Percentiles rank a stretch among this genome's conserved stretches.
phyloP scores from a whole-genome alignment of 2,113 vertebrate genomes.

The Corythornis cristatus region DNA sequence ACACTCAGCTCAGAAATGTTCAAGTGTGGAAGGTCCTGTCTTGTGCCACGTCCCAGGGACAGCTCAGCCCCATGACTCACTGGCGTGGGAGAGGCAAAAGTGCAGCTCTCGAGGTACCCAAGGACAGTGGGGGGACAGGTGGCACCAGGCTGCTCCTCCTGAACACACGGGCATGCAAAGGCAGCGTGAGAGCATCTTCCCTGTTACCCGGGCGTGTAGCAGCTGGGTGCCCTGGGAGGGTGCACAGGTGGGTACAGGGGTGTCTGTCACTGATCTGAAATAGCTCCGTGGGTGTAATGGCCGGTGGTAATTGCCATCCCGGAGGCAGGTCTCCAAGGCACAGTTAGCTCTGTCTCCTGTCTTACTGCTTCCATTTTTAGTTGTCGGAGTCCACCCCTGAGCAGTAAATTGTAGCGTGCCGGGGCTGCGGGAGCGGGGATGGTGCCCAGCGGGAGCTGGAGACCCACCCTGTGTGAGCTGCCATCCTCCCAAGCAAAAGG shows the following conservation, averaged over 20 bases:
- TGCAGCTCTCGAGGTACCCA: not conserved
- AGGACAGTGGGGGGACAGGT: not conserved
- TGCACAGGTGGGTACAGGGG: not conserved
- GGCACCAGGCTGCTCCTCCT: not conserved
- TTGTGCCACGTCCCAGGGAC: not conserved
- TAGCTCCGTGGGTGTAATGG: conserved; percentile 54
- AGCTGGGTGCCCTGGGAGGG: not conserved
- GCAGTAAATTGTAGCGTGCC: conserved; percentile 9
- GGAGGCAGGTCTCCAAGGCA: not conserved
- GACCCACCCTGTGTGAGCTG: not conserved
- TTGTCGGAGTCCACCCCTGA: not conserved
- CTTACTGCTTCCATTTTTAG: conserved; percentile 53
- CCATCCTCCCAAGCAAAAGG: not conserved
- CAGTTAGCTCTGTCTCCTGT: not conserved
- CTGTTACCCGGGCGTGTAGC: fast-evolving
- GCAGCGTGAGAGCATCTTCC: not conserved
- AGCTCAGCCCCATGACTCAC: conserved; percentile 43
- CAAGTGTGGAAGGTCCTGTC: not conserved
- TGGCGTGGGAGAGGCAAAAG: not conserved
- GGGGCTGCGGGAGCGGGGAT: not conserved
- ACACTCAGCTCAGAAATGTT: not conserved
- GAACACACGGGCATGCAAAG: fast-evolving
- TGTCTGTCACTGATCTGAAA: not conserved
- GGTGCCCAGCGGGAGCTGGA: not conserved
- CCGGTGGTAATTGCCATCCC: not conserved